Percentiles rank a stretch among this genome's conserved stretches.
Evolutionary conservation across 1,140 invertebrate genomes (phyloP).

Genomic region (Camponotus pennsylvanicus): DNA sequence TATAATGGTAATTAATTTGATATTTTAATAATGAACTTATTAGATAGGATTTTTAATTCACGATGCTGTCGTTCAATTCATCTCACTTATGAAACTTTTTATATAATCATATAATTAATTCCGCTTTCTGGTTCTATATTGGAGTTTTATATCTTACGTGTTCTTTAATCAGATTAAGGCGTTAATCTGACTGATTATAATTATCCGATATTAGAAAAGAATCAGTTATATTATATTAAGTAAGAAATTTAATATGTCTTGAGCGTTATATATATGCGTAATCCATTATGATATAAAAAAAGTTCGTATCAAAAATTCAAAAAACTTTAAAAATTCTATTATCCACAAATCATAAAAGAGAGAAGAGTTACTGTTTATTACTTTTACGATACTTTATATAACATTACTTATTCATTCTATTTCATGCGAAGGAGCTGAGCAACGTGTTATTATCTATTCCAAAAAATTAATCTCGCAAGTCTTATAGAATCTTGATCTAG

Average conservation of each 20-base stretch:
- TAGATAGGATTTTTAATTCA: slow-evolving; percentile 2
- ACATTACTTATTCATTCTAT: neutral
- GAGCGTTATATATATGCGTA: neutral
- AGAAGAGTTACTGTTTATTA: neutral
- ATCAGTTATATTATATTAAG: neutral
- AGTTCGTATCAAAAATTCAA: neutral
- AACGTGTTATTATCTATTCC: slow-evolving; percentile 34
- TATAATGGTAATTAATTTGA: neutral
- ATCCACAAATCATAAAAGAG: neutral
- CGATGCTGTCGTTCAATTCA: slow-evolving; percentile 1
- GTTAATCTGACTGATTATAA: neutral
- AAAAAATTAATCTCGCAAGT: slow-evolving; percentile 48
- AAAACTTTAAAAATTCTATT: neutral
- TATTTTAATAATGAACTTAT: slow-evolving; percentile 37
- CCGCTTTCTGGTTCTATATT: neutral
- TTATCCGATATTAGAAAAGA: neutral
- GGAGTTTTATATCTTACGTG: neutral
- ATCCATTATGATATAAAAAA: neutral
- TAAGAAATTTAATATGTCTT: neutral
- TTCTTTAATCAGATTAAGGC: neutral
- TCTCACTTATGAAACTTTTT: neutral
- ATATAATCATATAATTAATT: slow-evolving; percentile 11
- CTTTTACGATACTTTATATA: neutral
- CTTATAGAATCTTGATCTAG: slow-evolving; percentile 34
- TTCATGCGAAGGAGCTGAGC: neutral